Evolutionary conservation across 2,797 vertebrate genomes (phyloP), one percentile per base, ranked within the genome.

Genomic region (Melanotaenia pygmaea): DNA sequence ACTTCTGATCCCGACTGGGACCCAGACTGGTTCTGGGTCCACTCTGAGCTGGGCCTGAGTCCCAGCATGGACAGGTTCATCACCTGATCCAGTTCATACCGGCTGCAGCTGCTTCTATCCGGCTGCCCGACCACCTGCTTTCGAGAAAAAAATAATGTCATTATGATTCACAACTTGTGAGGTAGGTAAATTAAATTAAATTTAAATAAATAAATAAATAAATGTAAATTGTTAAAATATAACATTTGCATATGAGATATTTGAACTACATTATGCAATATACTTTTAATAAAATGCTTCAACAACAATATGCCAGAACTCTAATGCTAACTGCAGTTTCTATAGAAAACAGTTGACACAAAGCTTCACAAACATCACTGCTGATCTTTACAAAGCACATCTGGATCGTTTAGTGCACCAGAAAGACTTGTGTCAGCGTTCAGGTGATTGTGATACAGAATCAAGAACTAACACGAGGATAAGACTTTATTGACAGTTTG

Each of bases 101-200:
- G 81, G 56, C 84, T 84, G 5, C 90, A 92, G 10, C 86, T 86
- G 77, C 87, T 92, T 37, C 43, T 75, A 58, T 82, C 76, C 0
- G 0, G 10, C 51, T 1, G 58, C 30, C 70, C 80, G 0, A 6
- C 47, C 24, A 32, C 77, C 68, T 81, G 62, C 67, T 72, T 71
- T 70, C 0, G 50, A 76, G 47, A 28, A 82, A 67, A 72, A 16
- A 45, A 62, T 35, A 6, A n/a, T 4, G 5, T 35, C n/a, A 43
- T 50, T 22, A 34, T 67, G 47, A 58, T 51, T 66, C 35, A 9
- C 9, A 50, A 35, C 47, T 40, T 64, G 20, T 47, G 32, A 3
- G 62, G 34, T 32, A 22, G 32, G 32, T 32, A 58, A 80, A 74
- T 74, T 11, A 74, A 28, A 28, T 28, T 28, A 28, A 28, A 28